These are phyloP conservation scores for Mustelus asterias DNA, from an alignment of 2,113 vertebrate species.

Conservation along the genomic window DNA sequence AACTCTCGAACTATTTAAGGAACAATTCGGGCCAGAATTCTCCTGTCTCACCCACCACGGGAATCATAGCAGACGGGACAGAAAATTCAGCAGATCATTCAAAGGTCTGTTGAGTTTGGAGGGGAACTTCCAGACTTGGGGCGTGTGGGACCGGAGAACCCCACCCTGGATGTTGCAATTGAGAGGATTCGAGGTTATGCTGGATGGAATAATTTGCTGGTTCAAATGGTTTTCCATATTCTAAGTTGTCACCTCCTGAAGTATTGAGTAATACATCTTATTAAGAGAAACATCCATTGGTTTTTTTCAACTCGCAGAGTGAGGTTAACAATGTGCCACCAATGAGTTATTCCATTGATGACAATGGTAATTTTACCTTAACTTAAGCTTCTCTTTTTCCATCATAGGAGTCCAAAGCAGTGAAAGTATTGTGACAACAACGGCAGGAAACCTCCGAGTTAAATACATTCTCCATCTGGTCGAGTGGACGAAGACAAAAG, in stretches of 20 bases:
- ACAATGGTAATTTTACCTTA: neutral
- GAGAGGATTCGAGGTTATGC: neutral
- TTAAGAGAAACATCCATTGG: neutral
- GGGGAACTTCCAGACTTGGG: too few species aligned
- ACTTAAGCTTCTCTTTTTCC: neutral
- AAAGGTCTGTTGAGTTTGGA: too few species aligned
- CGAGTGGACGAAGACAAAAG: constrained; percentile 43
- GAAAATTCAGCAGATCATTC: too few species aligned
- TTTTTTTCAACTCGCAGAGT: neutral
- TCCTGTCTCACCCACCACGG: too few species aligned
- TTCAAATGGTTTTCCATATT: too few species aligned
- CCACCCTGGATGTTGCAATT: neutral
- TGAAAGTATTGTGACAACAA: constrained; percentile 47
- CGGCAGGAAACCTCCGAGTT: constrained; percentile 44
- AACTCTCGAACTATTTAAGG: neutral
- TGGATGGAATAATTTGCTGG: neutral
- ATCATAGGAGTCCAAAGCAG: constrained; percentile 43
- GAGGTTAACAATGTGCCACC: neutral
- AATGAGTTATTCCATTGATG: neutral
- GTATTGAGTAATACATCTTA: neutral
- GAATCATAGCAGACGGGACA: too few species aligned
- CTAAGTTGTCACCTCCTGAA: neutral
- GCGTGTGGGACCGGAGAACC: too few species aligned
- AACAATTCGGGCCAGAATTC: too few species aligned
- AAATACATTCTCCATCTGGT: constrained; percentile 53